Evolutionary conservation across 1,140 invertebrate genomes (phyloP).

Genomic region (Pseudomyrmex pallidus): DNA sequence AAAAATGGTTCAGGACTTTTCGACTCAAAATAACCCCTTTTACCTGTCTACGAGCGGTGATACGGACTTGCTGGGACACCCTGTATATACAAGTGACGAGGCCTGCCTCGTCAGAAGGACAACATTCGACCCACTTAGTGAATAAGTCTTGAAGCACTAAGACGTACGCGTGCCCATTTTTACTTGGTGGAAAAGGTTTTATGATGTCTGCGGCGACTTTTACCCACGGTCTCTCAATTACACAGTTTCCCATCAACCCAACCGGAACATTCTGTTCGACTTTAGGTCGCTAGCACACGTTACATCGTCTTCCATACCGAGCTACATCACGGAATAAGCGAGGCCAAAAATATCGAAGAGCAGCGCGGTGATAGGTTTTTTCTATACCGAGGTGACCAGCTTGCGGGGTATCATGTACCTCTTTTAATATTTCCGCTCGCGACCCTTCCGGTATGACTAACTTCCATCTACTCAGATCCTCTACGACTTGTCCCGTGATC

Average conservation of each 20-base stretch:
- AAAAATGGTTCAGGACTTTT: too few relatives aligned
- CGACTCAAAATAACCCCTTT: too few relatives aligned
- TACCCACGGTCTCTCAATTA: neutral
- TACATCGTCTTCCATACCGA: neutral
- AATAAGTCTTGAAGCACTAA: neutral
- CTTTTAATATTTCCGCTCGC: neutral
- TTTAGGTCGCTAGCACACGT: neutral
- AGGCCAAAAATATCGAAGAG: neutral
- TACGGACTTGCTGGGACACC: too few relatives aligned
- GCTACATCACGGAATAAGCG: neutral
- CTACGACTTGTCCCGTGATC: neutral
- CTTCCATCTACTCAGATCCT: neutral
- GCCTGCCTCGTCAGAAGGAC: too few relatives aligned
- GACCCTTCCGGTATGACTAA: neutral
- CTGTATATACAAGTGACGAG: too few relatives aligned
- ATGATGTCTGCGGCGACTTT: neutral
- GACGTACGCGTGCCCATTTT: accelerated
- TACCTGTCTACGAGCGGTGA: too few relatives aligned
- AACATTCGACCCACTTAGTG: neutral
- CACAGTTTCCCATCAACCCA: neutral
- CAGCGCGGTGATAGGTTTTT: neutral
- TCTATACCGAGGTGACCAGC: neutral
- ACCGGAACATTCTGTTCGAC: neutral
- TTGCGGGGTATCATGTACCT: neutral
- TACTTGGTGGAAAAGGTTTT: neutral